These are phyloP conservation scores for Gallinago paraguaiae DNA, from an alignment of 2,113 vertebrate species.

Conservation along the genomic window DNA sequence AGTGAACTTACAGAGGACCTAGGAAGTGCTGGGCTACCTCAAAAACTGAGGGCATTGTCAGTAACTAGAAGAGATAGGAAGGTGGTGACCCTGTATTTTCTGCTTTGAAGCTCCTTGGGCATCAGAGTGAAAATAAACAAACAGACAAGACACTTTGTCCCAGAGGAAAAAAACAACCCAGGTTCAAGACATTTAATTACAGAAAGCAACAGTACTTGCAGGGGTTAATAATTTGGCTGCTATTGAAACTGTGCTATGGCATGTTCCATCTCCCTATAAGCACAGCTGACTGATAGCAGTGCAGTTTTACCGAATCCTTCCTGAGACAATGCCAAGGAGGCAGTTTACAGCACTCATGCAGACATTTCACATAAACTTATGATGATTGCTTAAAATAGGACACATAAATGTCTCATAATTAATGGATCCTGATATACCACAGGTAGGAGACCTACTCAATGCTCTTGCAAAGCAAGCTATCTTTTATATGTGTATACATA, in stretches of 20 bases:
- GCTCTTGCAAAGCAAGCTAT: background rate
- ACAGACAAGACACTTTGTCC: background rate
- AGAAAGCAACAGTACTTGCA: background rate
- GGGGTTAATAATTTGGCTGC: background rate
- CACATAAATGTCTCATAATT: background rate
- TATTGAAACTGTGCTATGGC: background rate
- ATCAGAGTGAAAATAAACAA: background rate
- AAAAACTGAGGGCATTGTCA: background rate
- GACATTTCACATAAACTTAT: background rate
- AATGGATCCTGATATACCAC: background rate
- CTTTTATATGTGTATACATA: background rate
- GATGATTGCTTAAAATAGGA: background rate
- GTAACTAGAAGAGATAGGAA: background rate
- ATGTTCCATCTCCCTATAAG: background rate
- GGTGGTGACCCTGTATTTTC: background rate
- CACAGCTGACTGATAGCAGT: rapidly evolving
- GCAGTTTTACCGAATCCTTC: background rate
- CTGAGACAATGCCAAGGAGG: background rate
- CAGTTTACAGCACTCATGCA: background rate
- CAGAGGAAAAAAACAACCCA: background rate
- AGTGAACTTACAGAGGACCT: background rate
- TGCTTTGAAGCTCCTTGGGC: background rate
- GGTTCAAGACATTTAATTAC: background rate
- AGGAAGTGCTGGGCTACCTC: background rate
- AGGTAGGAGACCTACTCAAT: background rate